Conservation (phyloP, 2,888 invertebrate species). For the Dicranocentrus wangi region DNA sequence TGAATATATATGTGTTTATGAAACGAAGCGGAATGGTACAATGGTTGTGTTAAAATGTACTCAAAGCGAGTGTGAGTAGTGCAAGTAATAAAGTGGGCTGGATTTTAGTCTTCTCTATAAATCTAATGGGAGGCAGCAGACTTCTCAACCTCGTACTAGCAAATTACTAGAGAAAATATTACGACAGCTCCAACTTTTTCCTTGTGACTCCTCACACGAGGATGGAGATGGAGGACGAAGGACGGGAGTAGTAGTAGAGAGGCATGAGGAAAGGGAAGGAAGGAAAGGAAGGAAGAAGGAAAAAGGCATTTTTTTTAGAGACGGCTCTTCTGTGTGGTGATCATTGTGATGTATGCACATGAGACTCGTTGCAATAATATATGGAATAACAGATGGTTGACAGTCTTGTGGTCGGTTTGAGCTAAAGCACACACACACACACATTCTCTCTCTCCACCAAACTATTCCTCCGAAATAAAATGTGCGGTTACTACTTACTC, state of each 20-base stretch:
- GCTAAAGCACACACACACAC: neutral
- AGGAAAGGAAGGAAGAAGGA: conserved; percentile 5
- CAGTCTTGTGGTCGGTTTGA: conserved; percentile 62
- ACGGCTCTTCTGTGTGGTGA: conserved; percentile 28
- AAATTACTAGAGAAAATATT: conserved; percentile 69
- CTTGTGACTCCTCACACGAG: conserved; percentile 58
- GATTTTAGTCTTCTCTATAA: conserved; percentile 57
- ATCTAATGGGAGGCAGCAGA: conserved; percentile 63
- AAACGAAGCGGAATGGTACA: neutral
- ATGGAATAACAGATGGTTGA: conserved; percentile 61
- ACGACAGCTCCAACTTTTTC: conserved; percentile 69
- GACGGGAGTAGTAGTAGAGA: neutral
- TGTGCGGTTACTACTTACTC: conserved; percentile 10
- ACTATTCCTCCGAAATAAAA: conserved; percentile 12
- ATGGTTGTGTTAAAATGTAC: conserved; percentile 11
- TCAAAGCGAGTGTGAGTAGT: conserved; percentile 15
- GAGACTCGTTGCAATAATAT: conserved; percentile 54
- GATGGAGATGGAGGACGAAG: conserved; percentile 2
- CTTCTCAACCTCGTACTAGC: conserved; percentile 57
- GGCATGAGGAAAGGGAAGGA: conserved; percentile 3
- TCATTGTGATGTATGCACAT: conserved; percentile 49
- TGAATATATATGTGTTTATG: conserved; percentile 11
- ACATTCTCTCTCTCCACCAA: neutral
- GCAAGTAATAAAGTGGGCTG: conserved; percentile 53
- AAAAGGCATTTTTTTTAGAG: conserved; percentile 43